Conservation (phyloP, 2,888 invertebrate species). For the Tipula confusa region DNA sequence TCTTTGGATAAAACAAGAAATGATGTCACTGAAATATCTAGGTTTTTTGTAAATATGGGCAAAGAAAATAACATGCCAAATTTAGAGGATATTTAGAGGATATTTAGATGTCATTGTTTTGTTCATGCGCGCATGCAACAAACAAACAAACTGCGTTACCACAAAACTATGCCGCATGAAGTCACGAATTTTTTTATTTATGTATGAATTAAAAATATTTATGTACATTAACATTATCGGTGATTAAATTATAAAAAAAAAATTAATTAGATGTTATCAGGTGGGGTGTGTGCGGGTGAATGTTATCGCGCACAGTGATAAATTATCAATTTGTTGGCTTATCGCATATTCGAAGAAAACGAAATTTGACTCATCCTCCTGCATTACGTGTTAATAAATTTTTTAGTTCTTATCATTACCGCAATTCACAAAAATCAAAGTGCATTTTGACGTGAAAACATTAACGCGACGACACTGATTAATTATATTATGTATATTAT, state of each 20-base stretch:
- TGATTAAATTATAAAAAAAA: background rate
- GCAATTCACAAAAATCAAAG: too few species aligned
- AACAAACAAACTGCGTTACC: background rate
- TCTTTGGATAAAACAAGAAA: background rate
- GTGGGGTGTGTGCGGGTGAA: background rate
- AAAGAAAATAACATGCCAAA: background rate
- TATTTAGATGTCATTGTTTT: background rate
- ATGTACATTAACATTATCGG: background rate
- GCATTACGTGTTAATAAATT: too few species aligned
- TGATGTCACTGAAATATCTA: background rate
- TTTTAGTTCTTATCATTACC: too few species aligned
- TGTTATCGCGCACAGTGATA: background rate
- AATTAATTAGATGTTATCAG: background rate
- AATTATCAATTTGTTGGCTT: background rate
- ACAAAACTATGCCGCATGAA: background rate
- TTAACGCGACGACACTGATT: too few species aligned
- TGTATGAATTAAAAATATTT: background rate
- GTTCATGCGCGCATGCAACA: background rate
- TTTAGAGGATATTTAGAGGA: constrained; percentile 25
- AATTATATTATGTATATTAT: too few species aligned
- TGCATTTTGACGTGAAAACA: too few species aligned
- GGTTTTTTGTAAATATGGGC: background rate
- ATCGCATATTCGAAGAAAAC: too few species aligned
- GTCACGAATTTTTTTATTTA: background rate
- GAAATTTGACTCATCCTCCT: too few species aligned